phyloP scores from a whole-genome alignment of 2,888 invertebrate species.

The Aleiodes leptofemur region DNA sequence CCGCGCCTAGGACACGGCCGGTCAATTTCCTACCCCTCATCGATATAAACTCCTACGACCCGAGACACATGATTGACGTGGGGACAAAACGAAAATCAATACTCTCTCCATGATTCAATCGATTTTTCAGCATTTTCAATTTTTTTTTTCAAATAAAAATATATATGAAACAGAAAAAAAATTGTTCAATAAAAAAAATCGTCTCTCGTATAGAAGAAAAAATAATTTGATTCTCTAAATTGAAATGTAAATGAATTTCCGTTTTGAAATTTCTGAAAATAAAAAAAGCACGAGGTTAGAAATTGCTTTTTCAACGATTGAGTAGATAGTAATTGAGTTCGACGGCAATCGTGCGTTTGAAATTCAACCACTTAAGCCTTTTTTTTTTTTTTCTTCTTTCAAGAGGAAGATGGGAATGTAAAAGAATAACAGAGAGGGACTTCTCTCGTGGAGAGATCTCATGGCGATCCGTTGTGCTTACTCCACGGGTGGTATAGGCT shows the following conservation, averaged over 20 bases:
- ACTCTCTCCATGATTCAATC: conserved; percentile 2
- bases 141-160: no score
- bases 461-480: conserved; percentile 46
- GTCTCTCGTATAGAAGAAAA: no score
- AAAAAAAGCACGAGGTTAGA: no score
- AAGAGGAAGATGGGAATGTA: conserved; percentile 18
- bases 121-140: conserved; percentile 9
- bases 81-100: conserved; percentile 29
- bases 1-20: conserved; percentile 48
- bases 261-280: no score
- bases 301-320: conserved; percentile 16
- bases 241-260: no score
- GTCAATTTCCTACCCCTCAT: conserved; percentile 62
- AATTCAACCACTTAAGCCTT: conserved; percentile 28
- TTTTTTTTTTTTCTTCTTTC: background rate
- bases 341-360: conserved; percentile 34
- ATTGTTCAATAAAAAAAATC: no score
- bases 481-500: conserved; percentile 62
- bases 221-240: no score
- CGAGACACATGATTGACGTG: conserved; percentile 35
- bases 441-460: conserved; percentile 61
- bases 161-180: no score
- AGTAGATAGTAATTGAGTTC: conserved; percentile 26
- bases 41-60: conserved; percentile 32
- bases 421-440: conserved; percentile 63